Percentiles rank a stretch among this genome's conserved stretches.
Evolutionary conservation across 2,113 vertebrate genomes (phyloP).

Genomic region (Alligator sinensis): DNA sequence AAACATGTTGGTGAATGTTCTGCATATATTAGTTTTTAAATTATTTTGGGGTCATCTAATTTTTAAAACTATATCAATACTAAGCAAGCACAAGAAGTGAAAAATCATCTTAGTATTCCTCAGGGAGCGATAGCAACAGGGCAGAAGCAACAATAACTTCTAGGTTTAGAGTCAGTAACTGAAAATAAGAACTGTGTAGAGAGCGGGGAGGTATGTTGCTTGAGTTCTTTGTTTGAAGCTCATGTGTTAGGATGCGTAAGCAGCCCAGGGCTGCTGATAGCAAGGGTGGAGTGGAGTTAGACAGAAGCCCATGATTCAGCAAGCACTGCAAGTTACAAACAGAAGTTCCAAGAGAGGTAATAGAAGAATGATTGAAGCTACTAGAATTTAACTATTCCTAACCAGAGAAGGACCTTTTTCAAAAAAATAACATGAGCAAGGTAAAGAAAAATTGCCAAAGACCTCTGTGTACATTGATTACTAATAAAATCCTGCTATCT

Average conservation of each 20-base stretch:
- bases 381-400: neutral
- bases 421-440: neutral
- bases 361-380: neutral
- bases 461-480: neutral
- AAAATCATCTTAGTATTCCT: neutral
- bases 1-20: neutral
- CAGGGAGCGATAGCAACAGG: fast-evolving
- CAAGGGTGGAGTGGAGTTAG: neutral
- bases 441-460: neutral
- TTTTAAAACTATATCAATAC: neutral
- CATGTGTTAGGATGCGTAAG: neutral
- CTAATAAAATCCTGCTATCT: neutral
- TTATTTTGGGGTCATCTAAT: neutral
- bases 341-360: neutral
- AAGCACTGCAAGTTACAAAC: neutral
- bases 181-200: neutral
- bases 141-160: neutral
- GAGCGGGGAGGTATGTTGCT: neutral
- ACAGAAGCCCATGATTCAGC: neutral
- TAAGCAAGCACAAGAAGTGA: neutral
- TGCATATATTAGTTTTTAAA: neutral
- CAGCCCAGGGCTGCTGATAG: neutral
- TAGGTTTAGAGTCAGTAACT: neutral
- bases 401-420: neutral
- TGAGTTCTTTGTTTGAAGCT: neutral